Conservation (phyloP, 2,888 invertebrate species). For the Rhagonycha lutea region DNA sequence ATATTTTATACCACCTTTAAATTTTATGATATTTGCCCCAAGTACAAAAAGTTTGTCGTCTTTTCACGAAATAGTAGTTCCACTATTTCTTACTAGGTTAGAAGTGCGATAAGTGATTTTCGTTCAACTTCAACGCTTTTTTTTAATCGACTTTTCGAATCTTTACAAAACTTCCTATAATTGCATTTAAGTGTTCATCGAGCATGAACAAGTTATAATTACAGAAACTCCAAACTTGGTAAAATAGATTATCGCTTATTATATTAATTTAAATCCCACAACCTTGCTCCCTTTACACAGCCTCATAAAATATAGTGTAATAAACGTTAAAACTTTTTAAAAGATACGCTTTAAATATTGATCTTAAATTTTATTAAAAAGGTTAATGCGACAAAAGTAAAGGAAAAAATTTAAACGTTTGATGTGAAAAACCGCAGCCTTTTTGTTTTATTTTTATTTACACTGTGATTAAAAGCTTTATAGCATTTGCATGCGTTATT, state of each 20-base stretch:
- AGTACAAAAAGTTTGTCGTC: too few species aligned
- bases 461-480: conserved; percentile 9
- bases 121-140: too few species aligned
- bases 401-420: neutral
- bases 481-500: conserved; percentile 8
- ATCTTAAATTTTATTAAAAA: neutral
- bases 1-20: too few species aligned
- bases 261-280: neutral
- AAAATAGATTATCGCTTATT: neutral
- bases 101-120: too few species aligned
- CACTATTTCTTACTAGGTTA: too few species aligned
- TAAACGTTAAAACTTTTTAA: neutral
- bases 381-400: neutral
- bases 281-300: neutral
- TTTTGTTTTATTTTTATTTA: neutral
- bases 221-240: neutral
- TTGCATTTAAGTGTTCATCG: neutral
- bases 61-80: too few species aligned
- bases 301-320: neutral
- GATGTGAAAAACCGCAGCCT: neutral
- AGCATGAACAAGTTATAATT: neutral
- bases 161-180: neutral
- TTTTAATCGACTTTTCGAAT: too few species aligned
- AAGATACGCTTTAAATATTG: neutral
- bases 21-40: too few species aligned